These are phyloP conservation scores for Psephotus haematonotus DNA, from an alignment of 2,113 vertebrate genomes.

Conservation along the genomic window DNA sequence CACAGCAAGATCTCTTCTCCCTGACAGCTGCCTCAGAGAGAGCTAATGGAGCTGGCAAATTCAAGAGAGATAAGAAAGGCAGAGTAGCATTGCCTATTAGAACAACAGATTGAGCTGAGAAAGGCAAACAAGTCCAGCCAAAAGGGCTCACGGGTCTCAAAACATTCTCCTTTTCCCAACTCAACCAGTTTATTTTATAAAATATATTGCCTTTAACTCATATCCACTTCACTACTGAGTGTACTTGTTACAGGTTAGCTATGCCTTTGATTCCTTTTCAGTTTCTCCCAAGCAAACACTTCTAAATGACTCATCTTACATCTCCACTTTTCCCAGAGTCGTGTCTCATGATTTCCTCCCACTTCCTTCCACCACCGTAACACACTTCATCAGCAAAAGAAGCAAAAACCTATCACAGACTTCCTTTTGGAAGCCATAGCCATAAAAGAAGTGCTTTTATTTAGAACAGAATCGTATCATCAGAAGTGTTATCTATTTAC, in stretches of 20 bases:
- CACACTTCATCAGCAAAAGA: neutral
- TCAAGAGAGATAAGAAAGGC: neutral
- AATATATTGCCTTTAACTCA: neutral
- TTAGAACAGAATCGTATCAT: neutral
- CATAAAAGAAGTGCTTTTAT: neutral
- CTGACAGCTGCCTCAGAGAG: neutral
- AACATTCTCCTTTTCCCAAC: neutral
- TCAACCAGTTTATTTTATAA: neutral
- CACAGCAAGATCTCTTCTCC: neutral
- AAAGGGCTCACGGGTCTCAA: neutral
- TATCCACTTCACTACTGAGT: neutral
- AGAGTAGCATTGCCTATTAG: neutral
- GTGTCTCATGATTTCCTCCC: conserved; percentile 9
- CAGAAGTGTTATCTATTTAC: neutral
- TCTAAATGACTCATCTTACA: neutral
- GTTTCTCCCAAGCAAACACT: neutral
- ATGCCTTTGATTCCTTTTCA: neutral
- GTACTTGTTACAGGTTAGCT: neutral
- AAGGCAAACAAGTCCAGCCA: neutral
- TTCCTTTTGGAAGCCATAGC: neutral
- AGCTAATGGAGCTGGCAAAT: conserved; percentile 1
- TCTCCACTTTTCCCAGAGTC: neutral
- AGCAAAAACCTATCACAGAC: neutral
- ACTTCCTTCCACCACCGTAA: neutral
- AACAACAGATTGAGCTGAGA: neutral